Evolutionary conservation across 2,888 invertebrate species (phyloP), one percentile per base, ranked within the genome.

Genomic region (Troglohyphantes excavatus): DNA sequence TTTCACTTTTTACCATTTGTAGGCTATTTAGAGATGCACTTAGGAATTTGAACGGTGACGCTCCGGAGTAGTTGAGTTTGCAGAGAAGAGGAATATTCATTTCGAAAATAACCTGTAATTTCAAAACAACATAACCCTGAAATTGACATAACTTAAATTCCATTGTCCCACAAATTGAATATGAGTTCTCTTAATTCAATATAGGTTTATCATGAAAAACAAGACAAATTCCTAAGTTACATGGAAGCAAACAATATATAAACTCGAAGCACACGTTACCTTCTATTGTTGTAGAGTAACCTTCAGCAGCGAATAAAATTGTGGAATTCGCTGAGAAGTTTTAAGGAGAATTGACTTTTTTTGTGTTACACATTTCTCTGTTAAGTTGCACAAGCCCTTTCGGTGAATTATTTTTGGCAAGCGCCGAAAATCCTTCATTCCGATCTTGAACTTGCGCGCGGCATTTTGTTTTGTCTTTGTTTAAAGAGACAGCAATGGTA

Each of bases 281-380:
- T 59, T 27, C 79, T 79, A 79, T 79, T 79, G 79, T 79, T 67
- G 27, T 59, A 13, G 46, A 46, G 26, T 27, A 79, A 79, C 67
- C 67, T 79, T 67, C 26, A 67, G 26, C 9, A 13, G 23, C 11
- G 27, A 27, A 68, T 46, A 46, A 46, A 79, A 53, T 53, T 68
- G 79, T 27, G 65, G 61, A 70, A 81, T 70, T 53, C 27, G 81
- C 81, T 81, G 81, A 81, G 46, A 33, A 33, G 39, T 61, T 63
- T 21, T 13, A 17, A 78, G 63, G 33, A 39, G 6, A 17, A n/a
- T 27, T 65, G 17, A 6, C 9, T 43, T 46, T 72, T 72, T 72
- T 75, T 19, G 59, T 19, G n/a, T n/a, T 59, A 3, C 6, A n/a
- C 13, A 46, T 75, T 59, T n/a, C 19, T 27, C 19, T 59, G 19